Base-by-base conservation (phyloP, 1,140 invertebrate species). In the Lamellibrachia luymesi region DNA sequence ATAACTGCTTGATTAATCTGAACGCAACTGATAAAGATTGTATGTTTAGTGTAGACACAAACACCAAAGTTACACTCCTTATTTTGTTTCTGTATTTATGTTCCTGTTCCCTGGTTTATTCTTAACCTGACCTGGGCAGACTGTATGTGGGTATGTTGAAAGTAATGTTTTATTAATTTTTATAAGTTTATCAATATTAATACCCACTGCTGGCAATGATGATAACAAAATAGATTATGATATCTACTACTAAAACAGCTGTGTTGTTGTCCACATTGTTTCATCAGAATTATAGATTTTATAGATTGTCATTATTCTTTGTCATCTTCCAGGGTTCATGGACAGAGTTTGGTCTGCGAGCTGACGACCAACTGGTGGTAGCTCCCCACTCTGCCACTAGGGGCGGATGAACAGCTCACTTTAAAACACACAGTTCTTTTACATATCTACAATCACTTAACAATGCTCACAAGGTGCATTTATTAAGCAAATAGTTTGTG, bases 261-360 rank as follows among this genome's bases (percentile, higher is more conserved):
- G 13, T 80, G 13, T 22, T 17, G 64, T 80, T 80, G 38, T 38
- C 38, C 38, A 38, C 38, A 38, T 38, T 38, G 64, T 80, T 8
- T 80, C 13, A 10, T 80, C 13, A 17, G 13, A 17, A 2, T 1
- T 17, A 56, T 22, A 17, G 13, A 80, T 80, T 4, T 80, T 22
- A 80, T 22, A 80, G 7, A 38, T 38, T 38, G 64, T 80, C 13
- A 56, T 56, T 6, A 56, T 56, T 7, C 52, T 56, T 17, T 80
- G 64, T 22, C 64, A 80, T 2, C 17, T 91, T 91, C 50, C 50
- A 91, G 90, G 90, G 90, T 27, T 91, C 90, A 4, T 91, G 90
- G 90, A 91, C 90, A n/a, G 90, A 91, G 50, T 91, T 91, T 51
- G 90, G 90, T 25, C 90, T 50, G 13, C 17, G 90, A 22, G 90